These are phyloP conservation scores for Notodonta ziczac DNA, from an alignment of 2,888 invertebrate species.

Conservation along the genomic window DNA sequence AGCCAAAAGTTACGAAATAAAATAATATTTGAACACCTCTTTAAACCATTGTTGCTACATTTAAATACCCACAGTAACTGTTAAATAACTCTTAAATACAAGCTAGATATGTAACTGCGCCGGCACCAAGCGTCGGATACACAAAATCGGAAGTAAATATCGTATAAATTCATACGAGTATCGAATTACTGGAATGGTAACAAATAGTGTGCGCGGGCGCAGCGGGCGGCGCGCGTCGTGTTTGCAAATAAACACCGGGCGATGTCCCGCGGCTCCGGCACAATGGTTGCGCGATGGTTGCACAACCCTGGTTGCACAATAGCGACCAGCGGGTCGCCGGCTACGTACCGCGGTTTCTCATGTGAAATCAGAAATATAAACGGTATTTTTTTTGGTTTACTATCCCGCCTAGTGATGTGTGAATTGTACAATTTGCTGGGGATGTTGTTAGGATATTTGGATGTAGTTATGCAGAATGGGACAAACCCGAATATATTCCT, in stretches of 20 bases:
- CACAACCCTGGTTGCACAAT: constrained; percentile 60
- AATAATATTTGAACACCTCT: too few species aligned
- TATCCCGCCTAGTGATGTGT: constrained; percentile 20
- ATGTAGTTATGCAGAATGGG: too few species aligned
- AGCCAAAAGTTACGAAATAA: too few species aligned
- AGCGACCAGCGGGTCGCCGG: constrained; percentile 64
- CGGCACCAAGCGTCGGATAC: too few species aligned
- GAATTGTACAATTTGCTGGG: constrained; percentile 9
- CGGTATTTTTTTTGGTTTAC: constrained; percentile 36
- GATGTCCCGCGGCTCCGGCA: constrained; percentile 48
- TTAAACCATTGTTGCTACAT: too few species aligned
- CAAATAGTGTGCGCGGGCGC: constrained; percentile 63
- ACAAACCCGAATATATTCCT: too few species aligned
- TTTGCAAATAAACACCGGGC: constrained; percentile 84
- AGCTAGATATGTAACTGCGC: too few species aligned
- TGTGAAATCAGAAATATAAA: constrained; percentile 67
- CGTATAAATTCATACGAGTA: constrained; percentile 43
- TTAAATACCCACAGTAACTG: too few species aligned
- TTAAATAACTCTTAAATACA: too few species aligned
- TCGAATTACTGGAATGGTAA: constrained; percentile 72
- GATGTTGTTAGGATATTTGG: background rate
- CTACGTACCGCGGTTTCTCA: constrained; percentile 63
- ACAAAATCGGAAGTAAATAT: constrained; percentile 10
- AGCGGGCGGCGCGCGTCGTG: constrained; percentile 68
- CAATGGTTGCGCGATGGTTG: constrained; percentile 37